These are phyloP conservation scores for Euleptes europaea DNA, from an alignment of 2,113 vertebrate genomes.

Conservation along the genomic window DNA sequence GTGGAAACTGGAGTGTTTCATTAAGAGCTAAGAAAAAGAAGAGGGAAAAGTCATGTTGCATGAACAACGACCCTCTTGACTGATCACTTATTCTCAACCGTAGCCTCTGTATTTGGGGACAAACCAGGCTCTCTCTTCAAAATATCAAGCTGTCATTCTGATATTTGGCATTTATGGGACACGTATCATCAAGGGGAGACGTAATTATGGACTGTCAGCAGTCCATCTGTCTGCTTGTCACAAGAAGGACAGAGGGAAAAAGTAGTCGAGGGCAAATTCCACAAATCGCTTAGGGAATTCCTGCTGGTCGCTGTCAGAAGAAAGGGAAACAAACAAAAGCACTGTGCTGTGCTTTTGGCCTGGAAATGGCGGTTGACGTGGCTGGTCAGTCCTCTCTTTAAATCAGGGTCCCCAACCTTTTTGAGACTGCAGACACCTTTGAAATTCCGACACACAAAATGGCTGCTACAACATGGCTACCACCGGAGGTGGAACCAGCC, in stretches of 20 bases:
- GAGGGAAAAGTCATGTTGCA: conserved; percentile 45
- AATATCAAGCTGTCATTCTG: conserved; percentile 19
- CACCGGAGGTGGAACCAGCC: too few relatives aligned
- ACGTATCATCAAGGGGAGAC: conserved; percentile 36
- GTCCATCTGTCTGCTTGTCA: conserved; percentile 29
- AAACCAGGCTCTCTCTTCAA: conserved; percentile 7
- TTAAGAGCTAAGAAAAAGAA: conserved; percentile 51
- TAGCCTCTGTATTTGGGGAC: conserved; percentile 36
- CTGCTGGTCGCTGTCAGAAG: conserved; percentile 8
- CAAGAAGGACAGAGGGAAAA: conserved; percentile 30
- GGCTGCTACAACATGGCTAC: too few relatives aligned
- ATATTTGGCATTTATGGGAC: conserved; percentile 43
- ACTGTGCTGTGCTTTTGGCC: not conserved
- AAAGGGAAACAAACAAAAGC: not conserved
- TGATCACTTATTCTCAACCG: not conserved
- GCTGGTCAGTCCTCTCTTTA: not conserved
- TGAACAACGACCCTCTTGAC: not conserved
- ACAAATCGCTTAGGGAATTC: conserved; percentile 42
- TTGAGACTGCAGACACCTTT: not conserved
- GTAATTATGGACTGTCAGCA: conserved; percentile 27
- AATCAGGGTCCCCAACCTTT: too few relatives aligned
- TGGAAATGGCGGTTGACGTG: not conserved
- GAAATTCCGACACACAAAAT: too few relatives aligned
- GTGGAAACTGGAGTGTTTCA: conserved; percentile 55
- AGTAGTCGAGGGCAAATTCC: not conserved